Percentiles rank a stretch among this genome's conserved stretches.
Conservation (phyloP, 2,797 vertebrate species). For the Crenuchus spilurus region DNA sequence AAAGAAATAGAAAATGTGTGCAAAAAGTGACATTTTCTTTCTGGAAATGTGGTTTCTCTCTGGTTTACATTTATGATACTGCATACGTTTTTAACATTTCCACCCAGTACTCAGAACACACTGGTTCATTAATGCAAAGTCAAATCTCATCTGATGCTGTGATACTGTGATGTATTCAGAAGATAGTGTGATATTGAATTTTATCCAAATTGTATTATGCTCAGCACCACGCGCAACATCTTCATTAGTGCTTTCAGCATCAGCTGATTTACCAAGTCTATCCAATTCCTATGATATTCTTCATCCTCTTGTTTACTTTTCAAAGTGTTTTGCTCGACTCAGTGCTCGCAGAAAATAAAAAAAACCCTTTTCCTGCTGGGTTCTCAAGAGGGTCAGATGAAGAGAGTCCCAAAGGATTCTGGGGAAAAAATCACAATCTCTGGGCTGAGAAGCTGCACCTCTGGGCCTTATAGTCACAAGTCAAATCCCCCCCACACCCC, state of each 20-base stretch:
- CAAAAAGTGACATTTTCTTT: no score
- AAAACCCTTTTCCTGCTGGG: not conserved
- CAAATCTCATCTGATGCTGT: no score
- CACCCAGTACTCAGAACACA: no score
- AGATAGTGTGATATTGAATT: no score
- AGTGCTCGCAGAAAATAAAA: not conserved
- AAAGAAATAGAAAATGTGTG: no score
- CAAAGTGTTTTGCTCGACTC: not conserved
- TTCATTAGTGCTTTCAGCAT: not conserved
- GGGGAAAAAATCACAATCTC: not conserved
- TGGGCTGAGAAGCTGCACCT: not conserved
- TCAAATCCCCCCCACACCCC: not conserved
- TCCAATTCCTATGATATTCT: not conserved
- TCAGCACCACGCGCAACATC: no score
- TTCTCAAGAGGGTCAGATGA: slow-evolving; percentile 6
- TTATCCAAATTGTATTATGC: no score
- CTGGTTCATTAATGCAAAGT: no score
- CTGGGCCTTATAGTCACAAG: not conserved
- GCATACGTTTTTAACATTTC: not conserved
- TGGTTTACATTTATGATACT: no score
- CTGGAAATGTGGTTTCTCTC: no score
- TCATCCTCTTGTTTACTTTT: not conserved
- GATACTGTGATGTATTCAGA: no score
- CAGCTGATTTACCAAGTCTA: no score
- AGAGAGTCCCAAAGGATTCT: slow-evolving; percentile 9